Conservation (phyloP, 2,113 vertebrate species). For the Chloebia gouldiae region DNA sequence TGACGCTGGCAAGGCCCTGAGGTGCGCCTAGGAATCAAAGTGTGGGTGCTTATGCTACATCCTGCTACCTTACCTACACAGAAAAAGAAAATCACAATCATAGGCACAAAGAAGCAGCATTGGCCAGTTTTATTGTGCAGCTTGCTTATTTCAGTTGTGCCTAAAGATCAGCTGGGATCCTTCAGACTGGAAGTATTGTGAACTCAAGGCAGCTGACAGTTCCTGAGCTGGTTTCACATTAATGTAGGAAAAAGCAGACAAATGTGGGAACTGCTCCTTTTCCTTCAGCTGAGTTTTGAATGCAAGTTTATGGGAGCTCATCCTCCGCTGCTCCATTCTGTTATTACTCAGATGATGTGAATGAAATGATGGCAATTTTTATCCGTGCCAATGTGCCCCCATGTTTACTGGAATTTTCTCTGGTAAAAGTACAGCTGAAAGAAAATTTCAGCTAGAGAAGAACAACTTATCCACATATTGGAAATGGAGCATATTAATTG, state of each 20-base stretch:
- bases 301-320: background rate
- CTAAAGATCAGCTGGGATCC: background rate
- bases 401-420: background rate
- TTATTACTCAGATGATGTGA: background rate
- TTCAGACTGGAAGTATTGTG: background rate
- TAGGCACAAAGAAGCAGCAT: background rate
- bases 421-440: background rate
- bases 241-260: background rate
- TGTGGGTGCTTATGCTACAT: background rate
- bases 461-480: background rate
- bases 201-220: background rate
- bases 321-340: background rate
- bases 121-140: background rate
- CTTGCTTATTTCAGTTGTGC: background rate
- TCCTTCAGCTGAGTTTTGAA: background rate
- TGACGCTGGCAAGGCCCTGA: background rate
- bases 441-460: background rate
- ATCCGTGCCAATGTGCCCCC: background rate
- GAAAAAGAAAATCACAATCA: background rate
- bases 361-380: background rate
- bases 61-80: background rate
- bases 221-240: background rate
- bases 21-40: accelerated
- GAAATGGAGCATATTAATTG: constrained; percentile 49
- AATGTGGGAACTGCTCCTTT: background rate